Evolutionary conservation across 2,888 invertebrate genomes (phyloP), one percentile per base, ranked within the genome.

Genomic region (Autographa gamma): DNA sequence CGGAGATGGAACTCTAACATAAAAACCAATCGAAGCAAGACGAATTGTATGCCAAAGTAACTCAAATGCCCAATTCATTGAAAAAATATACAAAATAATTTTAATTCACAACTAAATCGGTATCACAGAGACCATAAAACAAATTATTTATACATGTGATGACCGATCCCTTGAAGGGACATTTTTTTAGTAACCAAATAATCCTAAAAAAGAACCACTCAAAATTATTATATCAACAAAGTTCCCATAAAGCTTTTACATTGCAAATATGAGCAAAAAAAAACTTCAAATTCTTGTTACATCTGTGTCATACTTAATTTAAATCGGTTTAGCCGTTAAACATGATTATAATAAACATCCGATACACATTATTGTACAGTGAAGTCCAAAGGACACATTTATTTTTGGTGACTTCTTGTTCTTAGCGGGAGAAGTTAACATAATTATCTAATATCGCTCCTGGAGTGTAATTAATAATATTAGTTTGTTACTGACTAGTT

Each of bases 351-450:
- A 56, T 25, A 19, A 48, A 25, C 54, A 14, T 56, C 54, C 25
- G 25, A 56, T 56, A 6, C 18, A 9, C 19, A 56, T 56, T 56
- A 25, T 38, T 38, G 11, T 38, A 19, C 25, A 19, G 13, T 56
- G 2, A 52, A 25, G 13, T 67, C n/a, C 58, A 56, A 9, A 34
- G 60, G 66, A 41, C 63, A 59, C 48, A 64, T 38, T 63, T 72
- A 72, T 75, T 76, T 72, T 66, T n/a, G 65, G 60, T 31, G 31
- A 11, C 34, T 32, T 32, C 48, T 25, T 16, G 3, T 38, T 9
- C 76, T 65, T 63, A 6, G 76, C 72, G 76, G 76, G 76, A 76
- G 76, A 60, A 14, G 43, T 34, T 7, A 11, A 34, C 41, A 8
- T 60, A 65, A 68, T 76, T 60, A 68, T 41, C 48, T 48, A 7